Evolutionary conservation across 1,140 invertebrate species (phyloP).

Genomic region (Caenorhabditis latens): DNA sequence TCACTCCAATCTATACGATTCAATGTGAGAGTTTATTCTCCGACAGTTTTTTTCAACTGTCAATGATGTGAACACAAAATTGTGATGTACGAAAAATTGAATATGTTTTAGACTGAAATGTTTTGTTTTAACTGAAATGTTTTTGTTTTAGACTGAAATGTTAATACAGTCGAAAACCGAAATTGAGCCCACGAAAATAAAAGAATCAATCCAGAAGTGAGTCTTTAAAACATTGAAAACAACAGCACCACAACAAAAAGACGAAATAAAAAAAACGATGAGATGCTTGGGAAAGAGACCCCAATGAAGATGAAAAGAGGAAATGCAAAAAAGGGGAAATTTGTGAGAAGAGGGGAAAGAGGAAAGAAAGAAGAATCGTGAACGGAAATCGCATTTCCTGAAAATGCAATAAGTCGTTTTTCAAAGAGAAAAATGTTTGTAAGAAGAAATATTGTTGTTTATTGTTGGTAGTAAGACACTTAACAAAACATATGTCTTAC

Average conservation of each 20-base stretch:
- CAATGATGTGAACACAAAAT: neutral
- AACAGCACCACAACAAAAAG: neutral
- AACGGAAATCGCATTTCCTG: conserved; percentile 46
- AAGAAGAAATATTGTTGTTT: neutral
- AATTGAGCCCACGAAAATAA: no score
- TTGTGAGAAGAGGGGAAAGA: neutral
- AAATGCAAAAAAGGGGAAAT: neutral
- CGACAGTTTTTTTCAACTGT: neutral
- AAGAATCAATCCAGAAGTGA: no score
- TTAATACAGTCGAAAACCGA: no score
- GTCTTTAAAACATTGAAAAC: no score
- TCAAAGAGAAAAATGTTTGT: neutral
- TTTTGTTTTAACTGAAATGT: neutral
- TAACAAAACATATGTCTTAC: neutral
- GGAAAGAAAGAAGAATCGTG: neutral
- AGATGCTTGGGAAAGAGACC: neutral
- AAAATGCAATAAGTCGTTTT: conserved; percentile 25
- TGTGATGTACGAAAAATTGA: neutral
- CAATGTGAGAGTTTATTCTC: neutral
- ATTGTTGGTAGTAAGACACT: neutral
- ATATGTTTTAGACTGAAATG: neutral
- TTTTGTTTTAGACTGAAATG: neutral
- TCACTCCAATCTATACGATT: neutral
- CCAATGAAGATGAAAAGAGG: neutral
- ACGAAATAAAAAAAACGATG: neutral